These are phyloP conservation scores for Fratercula arctica DNA, from an alignment of 2,797 vertebrate species.

Conservation along the genomic window DNA sequence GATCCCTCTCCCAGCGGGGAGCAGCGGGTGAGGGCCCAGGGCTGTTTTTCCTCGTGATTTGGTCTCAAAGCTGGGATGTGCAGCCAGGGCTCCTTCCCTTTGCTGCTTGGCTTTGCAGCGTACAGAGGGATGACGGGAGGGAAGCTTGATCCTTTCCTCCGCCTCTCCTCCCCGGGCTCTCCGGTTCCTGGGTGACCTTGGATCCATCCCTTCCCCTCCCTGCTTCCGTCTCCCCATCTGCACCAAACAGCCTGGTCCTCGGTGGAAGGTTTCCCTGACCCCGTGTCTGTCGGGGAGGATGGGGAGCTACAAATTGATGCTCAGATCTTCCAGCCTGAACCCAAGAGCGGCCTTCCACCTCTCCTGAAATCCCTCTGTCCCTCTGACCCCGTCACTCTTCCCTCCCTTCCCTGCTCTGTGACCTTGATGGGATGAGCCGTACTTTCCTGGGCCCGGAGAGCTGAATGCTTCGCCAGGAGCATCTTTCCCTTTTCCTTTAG, in stretches of 20 bases:
- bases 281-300: rapidly evolving
- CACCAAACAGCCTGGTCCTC: not conserved
- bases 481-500: not conserved
- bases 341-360: not conserved
- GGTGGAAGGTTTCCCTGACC: not conserved
- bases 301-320: not conserved
- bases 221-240: not conserved
- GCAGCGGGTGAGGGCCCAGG: not conserved
- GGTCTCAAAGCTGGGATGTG: rapidly evolving
- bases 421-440: not conserved
- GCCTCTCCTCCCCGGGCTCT: not conserved
- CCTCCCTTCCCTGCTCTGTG: not conserved
- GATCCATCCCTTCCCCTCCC: not conserved
- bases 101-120: not conserved
- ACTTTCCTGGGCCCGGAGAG: not conserved
- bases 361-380: not conserved
- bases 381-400: not conserved
- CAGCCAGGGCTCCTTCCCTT: not conserved
- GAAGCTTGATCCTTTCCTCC: not conserved
- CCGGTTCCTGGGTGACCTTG: constrained; percentile 12
- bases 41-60: rapidly evolving
- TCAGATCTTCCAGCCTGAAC: rapidly evolving
- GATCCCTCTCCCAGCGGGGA: not conserved
- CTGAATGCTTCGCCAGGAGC: not conserved
- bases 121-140: rapidly evolving